Evolutionary conservation across 2,797 vertebrate genomes (phyloP), one percentile per base, ranked within the genome.

Genomic region (Oophaga sylvatica): DNA sequence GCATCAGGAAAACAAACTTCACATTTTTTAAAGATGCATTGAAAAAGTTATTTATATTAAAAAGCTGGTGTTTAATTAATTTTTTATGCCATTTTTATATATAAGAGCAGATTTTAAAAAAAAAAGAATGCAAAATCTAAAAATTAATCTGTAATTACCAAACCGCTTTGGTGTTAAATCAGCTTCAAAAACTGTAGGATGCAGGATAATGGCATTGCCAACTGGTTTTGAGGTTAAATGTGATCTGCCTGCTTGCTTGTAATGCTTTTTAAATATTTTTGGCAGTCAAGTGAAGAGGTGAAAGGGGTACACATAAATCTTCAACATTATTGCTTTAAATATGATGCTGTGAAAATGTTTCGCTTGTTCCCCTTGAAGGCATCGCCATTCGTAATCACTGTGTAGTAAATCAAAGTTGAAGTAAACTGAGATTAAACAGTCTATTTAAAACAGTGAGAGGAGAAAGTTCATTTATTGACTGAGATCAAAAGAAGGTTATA

Each of bases 381-480:
- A 89, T 89, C 87, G 71, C 68, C 62, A 75, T 75, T 86, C 83
- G 90, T 90, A 92, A 92, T 93, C 86, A 68, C 70, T 83, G 12
- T 29, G 87, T 53, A 83, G 59, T 41, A 89, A 90, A 91, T 89
- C 90, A 88, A 87, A 83, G 78, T 62, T 86, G 84, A 89, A 86
- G 80, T 82, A 82, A 89, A 89, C 83, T 81, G 53, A 88, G 79
- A 88, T 88, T 89, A 89, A 88, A 81, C 87, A 86, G 79, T 53
- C 78, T 85, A 78, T 86, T 75, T 80, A 86, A 88, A 87, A 29
- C 68, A 65, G 70, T 26, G 81, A 85, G 71, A 78, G 79, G 48
- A 59, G 80, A 89, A 86, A 78, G 84, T 86, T 89, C 73, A 86
- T 62, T 82, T 86, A 89, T 86, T 89, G 83, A 85, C 75, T 80